Conservation (phyloP, 2,797 vertebrate species). For the Gobio occitaniae region DNA sequence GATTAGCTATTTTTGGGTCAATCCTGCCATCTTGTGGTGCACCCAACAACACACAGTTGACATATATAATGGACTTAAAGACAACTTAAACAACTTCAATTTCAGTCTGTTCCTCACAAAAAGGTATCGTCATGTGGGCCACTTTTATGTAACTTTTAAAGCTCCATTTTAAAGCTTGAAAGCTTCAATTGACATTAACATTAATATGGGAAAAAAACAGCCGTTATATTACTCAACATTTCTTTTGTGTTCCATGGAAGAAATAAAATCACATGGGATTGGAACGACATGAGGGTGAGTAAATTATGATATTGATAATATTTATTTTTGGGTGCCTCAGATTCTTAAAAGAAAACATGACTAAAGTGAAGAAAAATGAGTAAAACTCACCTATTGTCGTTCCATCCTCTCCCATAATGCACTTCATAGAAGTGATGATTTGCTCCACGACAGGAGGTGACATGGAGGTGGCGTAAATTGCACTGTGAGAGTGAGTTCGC, state of each 20-base stretch:
- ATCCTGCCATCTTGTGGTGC: constrained; percentile 55
- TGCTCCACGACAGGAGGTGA: constrained; percentile 88
- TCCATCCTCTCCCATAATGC: constrained; percentile 95
- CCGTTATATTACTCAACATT: background rate
- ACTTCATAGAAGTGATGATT: constrained; percentile 93
- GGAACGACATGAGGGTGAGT: background rate
- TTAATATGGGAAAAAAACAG: background rate
- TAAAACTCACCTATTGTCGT: constrained; percentile 86
- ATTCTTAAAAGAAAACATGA: background rate
- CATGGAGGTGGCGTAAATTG: constrained; percentile 90
- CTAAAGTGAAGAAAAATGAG: background rate
- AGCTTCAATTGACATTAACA: background rate
- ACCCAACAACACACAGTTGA: background rate
- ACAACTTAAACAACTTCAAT: background rate
- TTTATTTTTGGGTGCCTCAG: background rate
- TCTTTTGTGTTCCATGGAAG: background rate
- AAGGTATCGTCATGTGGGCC: background rate
- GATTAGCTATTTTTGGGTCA: background rate
- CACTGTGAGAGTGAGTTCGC: constrained; percentile 89
- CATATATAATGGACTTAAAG: background rate
- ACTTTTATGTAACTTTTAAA: background rate
- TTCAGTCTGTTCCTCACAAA: background rate
- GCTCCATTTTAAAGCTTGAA: background rate
- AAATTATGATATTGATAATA: background rate
- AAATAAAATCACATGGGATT: background rate